These are phyloP conservation scores for Trichosurus vulpecula DNA, from an alignment of 2,797 vertebrate species.

Conservation along the genomic window DNA sequence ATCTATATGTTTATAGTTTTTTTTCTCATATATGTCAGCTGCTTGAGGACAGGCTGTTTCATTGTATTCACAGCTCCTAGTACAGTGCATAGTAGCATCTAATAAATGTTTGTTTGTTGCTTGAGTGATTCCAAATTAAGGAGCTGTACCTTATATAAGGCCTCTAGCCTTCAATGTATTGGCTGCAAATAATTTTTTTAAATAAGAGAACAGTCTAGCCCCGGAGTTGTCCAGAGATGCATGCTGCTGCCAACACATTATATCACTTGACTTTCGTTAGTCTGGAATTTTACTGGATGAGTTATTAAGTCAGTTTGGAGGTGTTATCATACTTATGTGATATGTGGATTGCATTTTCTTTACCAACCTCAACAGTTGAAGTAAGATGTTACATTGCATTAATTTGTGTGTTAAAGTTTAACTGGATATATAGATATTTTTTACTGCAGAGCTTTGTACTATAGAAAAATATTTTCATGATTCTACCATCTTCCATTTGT, in stretches of 20 bases:
- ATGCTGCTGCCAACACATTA: background rate
- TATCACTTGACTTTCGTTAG: background rate
- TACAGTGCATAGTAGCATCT: background rate
- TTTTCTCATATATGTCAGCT: background rate
- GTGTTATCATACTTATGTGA: background rate
- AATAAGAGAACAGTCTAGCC: no score
- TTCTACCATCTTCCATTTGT: background rate
- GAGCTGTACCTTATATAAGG: no score
- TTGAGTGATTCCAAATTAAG: background rate
- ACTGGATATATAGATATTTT: background rate
- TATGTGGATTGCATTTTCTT: background rate
- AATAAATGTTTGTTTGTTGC: background rate
- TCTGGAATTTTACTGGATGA: background rate
- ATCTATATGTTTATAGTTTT: background rate
- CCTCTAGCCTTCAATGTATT: background rate
- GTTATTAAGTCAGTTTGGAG: background rate
- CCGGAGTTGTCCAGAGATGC: background rate
- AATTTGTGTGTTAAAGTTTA: background rate
- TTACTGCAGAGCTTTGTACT: background rate
- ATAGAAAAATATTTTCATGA: background rate
- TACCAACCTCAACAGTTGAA: background rate
- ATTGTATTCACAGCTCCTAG: background rate
- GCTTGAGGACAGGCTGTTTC: background rate
- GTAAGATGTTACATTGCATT: background rate
- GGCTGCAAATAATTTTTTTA: background rate